A percentile compares a stretch with the other conserved stretches of the same genome.
Conservation (phyloP, 2,888 invertebrate genomes). For the Mystacides longicornis region DNA sequence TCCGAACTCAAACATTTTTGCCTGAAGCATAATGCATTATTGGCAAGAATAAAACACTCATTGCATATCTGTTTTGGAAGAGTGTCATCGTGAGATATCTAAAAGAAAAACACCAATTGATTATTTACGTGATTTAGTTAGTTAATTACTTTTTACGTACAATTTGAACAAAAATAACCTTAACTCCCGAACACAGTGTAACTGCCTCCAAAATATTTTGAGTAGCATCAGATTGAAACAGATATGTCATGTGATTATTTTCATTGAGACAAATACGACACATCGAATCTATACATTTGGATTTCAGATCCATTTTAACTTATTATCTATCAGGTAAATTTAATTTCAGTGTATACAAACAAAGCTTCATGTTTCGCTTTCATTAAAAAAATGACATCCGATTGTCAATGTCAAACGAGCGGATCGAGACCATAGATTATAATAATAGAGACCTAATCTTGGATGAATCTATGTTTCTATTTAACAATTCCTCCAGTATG, state of each 20-base stretch:
- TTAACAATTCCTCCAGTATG: too few species aligned
- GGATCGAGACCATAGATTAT: too few species aligned
- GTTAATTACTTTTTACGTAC: background rate
- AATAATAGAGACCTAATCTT: too few species aligned
- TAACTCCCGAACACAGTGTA: slow-evolving; percentile 19
- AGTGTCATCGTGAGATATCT: slow-evolving; percentile 20
- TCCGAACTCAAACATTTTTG: slow-evolving; percentile 43
- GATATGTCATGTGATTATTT: slow-evolving; percentile 9
- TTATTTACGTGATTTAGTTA: background rate
- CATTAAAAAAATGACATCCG: too few species aligned
- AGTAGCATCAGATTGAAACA: slow-evolving; percentile 11
- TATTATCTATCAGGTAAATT: too few species aligned
- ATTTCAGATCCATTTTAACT: too few species aligned
- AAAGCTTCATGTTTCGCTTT: too few species aligned
- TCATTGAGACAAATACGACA: slow-evolving; percentile 19
- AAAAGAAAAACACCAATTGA: slow-evolving; percentile 1
- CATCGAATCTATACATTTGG: too few species aligned
- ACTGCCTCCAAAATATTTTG: slow-evolving; percentile 13
- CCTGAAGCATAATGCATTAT: slow-evolving; percentile 41
- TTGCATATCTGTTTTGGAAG: slow-evolving; percentile 37
- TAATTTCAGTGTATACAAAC: too few species aligned
- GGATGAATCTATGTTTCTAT: too few species aligned
- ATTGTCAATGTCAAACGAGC: too few species aligned
- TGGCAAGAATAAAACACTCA: slow-evolving; percentile 39
- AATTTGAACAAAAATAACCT: slow-evolving; percentile 9